Evolutionary conservation across 1,140 invertebrate species (phyloP).

Genomic region (Aphelenchoides fujianensis): DNA sequence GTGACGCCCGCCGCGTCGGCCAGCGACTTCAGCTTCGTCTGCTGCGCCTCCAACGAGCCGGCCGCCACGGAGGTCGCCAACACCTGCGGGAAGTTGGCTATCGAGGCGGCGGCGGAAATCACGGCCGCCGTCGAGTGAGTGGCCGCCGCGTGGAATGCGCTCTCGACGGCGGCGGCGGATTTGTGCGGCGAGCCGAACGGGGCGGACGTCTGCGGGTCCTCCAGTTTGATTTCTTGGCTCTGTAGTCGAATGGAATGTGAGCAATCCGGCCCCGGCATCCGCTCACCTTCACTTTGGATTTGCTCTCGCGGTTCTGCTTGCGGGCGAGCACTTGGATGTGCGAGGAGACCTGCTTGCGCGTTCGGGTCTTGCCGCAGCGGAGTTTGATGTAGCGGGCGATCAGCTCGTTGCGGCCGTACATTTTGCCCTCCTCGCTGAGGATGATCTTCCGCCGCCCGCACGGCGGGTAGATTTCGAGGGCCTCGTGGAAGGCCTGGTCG

Average conservation of each 20-base stretch:
- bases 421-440: conserved; percentile 98
- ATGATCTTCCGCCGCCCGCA: conserved; percentile 99
- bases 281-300: conserved; percentile 83
- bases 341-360: conserved; percentile 97
- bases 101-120: too few species aligned
- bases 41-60: too few species aligned
- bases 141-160: too few species aligned
- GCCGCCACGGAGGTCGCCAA: too few species aligned
- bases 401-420: conserved; percentile 99
- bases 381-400: conserved; percentile 99
- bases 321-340: conserved; percentile 98
- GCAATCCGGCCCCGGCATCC: too few species aligned
- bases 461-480: conserved; percentile 96
- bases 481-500: conserved; percentile 99
- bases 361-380: conserved; percentile 95
- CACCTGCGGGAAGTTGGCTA: too few species aligned
- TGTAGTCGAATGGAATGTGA: too few species aligned
- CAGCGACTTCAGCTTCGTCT: not conserved
- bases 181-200: conserved; percentile 4
- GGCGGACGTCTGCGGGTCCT: not conserved
- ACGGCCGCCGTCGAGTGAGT: not conserved
- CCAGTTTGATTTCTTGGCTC: not conserved
- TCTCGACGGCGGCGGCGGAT: not conserved
- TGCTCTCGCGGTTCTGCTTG: conserved; percentile 92
- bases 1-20: not conserved